Base-by-base conservation (phyloP, 2,797 vertebrate species). In the Taenioides sp. region DNA sequence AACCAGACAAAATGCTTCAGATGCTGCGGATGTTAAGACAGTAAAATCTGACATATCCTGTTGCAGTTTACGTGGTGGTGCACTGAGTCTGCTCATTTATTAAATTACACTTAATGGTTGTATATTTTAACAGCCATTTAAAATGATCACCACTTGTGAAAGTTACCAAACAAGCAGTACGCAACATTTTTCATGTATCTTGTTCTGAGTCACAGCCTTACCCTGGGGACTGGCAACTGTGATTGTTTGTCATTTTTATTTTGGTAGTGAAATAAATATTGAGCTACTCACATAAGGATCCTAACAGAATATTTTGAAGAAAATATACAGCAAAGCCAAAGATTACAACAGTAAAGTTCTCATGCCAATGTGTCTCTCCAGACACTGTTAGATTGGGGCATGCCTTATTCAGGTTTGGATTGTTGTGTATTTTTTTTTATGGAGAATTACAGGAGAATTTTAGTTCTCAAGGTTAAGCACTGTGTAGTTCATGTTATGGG, bases 301-400 rank as follows among this genome's bases (percentile, higher is more conserved):
- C 75, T 78, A 78, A 79, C 75, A 70, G 77, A 70, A 77, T 57
- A 70, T 76, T 82, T 58, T 81, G 82, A 83, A 76, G 72, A 83
- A 91, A 92, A 88, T 79, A 70, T 34, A 54, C 0, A 2, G 69
- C 75, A 23, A 69, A 70, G 80, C 85, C 91, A 92, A 88, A 90
- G 82, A 88, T 88, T 84, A 85, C 82, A 90, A 80, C 71, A 80
- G 81, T 71, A 80, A 68, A 67, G 84, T 90, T 93, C 90, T 91
- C 92, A 93, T 79, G 76, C 84, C 86, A 88, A 67, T 40, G 65
- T 70, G 86, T 90, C 86, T 90, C 81, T 77, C 22, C 67, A 84
- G 84, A 77, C 37, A 50, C 60, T 20, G 59, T 81, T 74, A 71
- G 16, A 23, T 43, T 69, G 52, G 18, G 54, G 76, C 57, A 34